Evolutionary conservation across 2,113 vertebrate genomes (phyloP).

Genomic region (Myrmophylax atrothorax): DNA sequence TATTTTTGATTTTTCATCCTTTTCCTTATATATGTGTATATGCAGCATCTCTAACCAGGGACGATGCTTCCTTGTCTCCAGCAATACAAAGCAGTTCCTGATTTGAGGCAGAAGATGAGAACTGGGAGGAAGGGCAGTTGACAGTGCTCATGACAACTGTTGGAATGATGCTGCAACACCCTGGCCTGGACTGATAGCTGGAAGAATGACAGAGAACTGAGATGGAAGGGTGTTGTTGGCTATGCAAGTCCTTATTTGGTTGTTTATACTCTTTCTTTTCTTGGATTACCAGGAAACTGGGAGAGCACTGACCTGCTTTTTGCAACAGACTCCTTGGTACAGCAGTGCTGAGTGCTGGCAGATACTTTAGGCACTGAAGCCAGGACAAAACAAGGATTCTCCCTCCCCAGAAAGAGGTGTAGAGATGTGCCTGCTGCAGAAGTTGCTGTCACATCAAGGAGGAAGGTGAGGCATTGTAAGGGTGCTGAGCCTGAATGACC

Average conservation of each 20-base stretch:
- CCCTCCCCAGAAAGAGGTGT: neutral
- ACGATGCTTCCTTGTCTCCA: neutral
- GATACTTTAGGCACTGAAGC: neutral
- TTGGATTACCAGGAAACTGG: neutral
- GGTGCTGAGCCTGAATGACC: neutral
- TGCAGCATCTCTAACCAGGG: neutral
- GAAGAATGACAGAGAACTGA: neutral
- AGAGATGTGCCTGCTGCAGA: neutral
- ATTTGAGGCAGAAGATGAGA: neutral
- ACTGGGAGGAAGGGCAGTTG: neutral
- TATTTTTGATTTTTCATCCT: neutral
- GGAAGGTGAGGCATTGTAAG: neutral
- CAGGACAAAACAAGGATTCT: neutral
- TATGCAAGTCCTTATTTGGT: neutral
- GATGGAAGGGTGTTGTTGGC: neutral
- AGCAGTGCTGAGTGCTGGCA: neutral
- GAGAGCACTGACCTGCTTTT: neutral
- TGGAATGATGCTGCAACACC: neutral
- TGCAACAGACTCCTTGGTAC: neutral
- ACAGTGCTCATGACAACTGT: neutral
- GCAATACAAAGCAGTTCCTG: neutral
- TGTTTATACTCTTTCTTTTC: neutral
- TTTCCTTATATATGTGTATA: neutral
- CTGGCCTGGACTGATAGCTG: neutral
- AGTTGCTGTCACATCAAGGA: neutral